Evolutionary conservation across 35 echinoderm and acorn worm genomes (phyloP).

Genomic region (Hemicentrotus pulcherrimus): DNA sequence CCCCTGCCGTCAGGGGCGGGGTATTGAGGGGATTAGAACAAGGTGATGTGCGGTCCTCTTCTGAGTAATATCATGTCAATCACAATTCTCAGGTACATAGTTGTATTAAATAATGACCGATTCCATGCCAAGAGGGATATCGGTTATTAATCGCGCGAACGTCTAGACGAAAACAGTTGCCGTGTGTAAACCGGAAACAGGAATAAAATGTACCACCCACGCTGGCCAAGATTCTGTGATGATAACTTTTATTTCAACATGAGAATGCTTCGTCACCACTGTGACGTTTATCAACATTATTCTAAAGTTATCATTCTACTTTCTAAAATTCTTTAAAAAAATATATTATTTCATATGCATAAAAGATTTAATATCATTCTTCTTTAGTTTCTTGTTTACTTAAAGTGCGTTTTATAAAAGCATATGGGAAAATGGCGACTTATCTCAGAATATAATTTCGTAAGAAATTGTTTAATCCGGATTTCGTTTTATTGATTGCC

Average conservation of each 20-base stretch:
- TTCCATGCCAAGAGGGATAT: background rate
- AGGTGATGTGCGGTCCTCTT: background rate
- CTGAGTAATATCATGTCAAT: background rate
- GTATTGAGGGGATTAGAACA: background rate
- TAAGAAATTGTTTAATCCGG: no score
- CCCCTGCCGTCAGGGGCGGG: background rate
- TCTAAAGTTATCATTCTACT: no score
- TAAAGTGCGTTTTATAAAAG: no score
- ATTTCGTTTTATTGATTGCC: no score
- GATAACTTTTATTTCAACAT: background rate
- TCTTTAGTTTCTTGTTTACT: no score
- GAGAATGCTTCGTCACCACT: background rate
- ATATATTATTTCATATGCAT: no score
- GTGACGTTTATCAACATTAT: background rate
- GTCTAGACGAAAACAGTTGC: background rate
- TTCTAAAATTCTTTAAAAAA: no score
- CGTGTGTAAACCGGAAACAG: background rate
- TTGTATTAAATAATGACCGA: background rate
- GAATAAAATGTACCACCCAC: slow-evolving; percentile 1
- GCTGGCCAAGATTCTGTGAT: background rate
- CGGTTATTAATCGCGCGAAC: background rate
- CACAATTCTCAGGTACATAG: background rate
- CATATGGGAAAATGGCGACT: no score
- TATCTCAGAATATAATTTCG: no score
- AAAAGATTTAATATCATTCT: no score